Conservation (phyloP, 2,888 invertebrate genomes). For the Drosophila nr. perissopoda region DNA sequence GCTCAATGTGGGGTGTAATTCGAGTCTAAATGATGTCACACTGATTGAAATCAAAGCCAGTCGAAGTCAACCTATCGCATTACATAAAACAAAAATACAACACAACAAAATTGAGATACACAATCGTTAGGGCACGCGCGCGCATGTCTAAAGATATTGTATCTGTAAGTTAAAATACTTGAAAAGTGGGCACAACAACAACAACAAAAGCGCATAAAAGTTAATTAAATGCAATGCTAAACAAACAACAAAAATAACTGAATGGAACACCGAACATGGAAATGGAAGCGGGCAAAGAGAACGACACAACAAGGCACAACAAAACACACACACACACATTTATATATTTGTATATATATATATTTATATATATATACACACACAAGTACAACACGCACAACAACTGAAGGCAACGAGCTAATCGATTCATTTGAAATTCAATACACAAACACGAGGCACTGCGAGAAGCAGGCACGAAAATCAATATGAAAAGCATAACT, state of each 20-base stretch:
- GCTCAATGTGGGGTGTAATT: slow-evolving; percentile 26
- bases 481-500: slow-evolving; percentile 80
- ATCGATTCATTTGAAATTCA: slow-evolving; percentile 82
- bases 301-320: slow-evolving; percentile 50
- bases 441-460: slow-evolving; percentile 74
- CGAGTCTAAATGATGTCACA: slow-evolving; percentile 60
- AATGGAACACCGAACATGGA: slow-evolving; percentile 41
- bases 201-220: slow-evolving; percentile 74
- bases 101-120: slow-evolving; percentile 14
- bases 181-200: slow-evolving; percentile 32
- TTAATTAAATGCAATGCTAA: slow-evolving; percentile 80
- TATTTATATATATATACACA: slow-evolving; percentile 7
- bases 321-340: slow-evolving; percentile 10
- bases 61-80: slow-evolving; percentile 47
- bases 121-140: slow-evolving; percentile 45
- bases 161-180: slow-evolving; percentile 59
- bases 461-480: slow-evolving; percentile 57
- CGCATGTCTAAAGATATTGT: slow-evolving; percentile 53
- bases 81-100: slow-evolving; percentile 30
- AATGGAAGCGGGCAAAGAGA: slow-evolving; percentile 50
- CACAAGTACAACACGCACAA: slow-evolving; percentile 44
- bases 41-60: slow-evolving; percentile 57
- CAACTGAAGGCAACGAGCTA: slow-evolving; percentile 69
- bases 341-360: slow-evolving; percentile 3
- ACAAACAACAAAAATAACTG: slow-evolving; percentile 51